These are phyloP conservation scores for Lampris incognitus DNA, from an alignment of 2,113 vertebrate genomes.

Conservation along the genomic window DNA sequence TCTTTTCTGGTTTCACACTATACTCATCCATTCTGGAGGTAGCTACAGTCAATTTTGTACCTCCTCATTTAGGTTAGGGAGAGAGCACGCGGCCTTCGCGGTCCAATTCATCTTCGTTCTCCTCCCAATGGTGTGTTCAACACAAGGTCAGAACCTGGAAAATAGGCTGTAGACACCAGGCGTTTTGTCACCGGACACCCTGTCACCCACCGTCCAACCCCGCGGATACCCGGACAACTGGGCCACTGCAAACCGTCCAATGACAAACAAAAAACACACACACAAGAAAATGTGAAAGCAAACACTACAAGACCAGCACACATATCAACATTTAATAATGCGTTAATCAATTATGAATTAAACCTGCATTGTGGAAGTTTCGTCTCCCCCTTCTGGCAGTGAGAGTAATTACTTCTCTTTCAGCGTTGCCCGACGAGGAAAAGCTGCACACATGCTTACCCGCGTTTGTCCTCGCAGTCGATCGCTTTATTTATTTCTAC, in stretches of 20 bases:
- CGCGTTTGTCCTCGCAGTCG: no score
- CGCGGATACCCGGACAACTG: constrained; percentile 49
- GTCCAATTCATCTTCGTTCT: constrained; percentile 70
- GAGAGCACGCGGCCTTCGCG: constrained; percentile 27
- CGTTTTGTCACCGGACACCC: constrained; percentile 66
- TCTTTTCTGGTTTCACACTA: background rate
- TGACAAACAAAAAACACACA: constrained; percentile 44
- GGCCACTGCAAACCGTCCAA: constrained; percentile 49
- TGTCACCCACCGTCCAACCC: constrained; percentile 62
- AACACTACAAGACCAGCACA: no score
- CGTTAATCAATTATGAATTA: no score
- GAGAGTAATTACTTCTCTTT: no score
- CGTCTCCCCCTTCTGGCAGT: no score
- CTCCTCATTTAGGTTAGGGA: no score
- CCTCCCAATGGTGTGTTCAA: constrained; percentile 42
- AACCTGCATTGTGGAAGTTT: no score
- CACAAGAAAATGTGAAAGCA: background rate
- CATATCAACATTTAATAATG: no score
- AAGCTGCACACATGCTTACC: no score
- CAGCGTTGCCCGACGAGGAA: no score
- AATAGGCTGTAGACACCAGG: constrained; percentile 63
- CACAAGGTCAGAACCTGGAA: constrained; percentile 72
- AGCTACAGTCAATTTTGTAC: no score
- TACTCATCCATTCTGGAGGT: background rate
- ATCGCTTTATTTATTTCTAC: no score